Percentiles rank a stretch among this genome's conserved stretches.
These are phyloP conservation scores for Acipenser transmontanus DNA, from an alignment of 2,797 vertebrate species.

Conservation along the genomic window DNA sequence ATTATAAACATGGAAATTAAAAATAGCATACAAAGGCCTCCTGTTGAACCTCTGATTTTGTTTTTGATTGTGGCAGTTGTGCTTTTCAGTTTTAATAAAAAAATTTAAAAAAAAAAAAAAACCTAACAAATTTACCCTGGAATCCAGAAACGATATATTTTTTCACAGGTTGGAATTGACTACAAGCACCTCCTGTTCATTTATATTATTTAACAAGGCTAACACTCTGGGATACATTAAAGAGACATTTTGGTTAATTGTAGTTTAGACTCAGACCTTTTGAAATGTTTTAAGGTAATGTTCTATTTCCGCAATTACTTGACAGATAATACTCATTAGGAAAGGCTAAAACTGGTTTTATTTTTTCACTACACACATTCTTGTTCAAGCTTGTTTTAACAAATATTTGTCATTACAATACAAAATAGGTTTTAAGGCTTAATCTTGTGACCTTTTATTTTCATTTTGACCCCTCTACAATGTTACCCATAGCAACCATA, in stretches of 20 bases:
- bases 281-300: slow-evolving; percentile 22
- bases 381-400: slow-evolving; percentile 17
- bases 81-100: no score
- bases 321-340: slow-evolving; percentile 14
- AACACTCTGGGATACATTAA: neutral
- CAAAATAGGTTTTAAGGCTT: slow-evolving; percentile 65
- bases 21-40: no score
- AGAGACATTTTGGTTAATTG: slow-evolving; percentile 16
- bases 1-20: no score
- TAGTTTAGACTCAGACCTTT: slow-evolving; percentile 18
- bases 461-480: slow-evolving; percentile 76
- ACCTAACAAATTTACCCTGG: no score
- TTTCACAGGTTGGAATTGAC: no score
- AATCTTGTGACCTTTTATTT: slow-evolving; percentile 70
- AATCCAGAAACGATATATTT: no score
- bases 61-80: no score
- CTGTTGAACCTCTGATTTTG: no score
- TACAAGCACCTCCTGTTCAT: no score
- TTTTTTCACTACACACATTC: slow-evolving; percentile 18
- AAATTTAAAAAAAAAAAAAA: no score
- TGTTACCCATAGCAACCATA: slow-evolving; percentile 77
- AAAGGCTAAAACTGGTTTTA: slow-evolving; percentile 11
- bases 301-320: slow-evolving; percentile 15
- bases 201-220: no score
- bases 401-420: slow-evolving; percentile 51